These are phyloP conservation scores for Pogonocichla stellata DNA, from an alignment of 2,113 vertebrate species.

Conservation along the genomic window DNA sequence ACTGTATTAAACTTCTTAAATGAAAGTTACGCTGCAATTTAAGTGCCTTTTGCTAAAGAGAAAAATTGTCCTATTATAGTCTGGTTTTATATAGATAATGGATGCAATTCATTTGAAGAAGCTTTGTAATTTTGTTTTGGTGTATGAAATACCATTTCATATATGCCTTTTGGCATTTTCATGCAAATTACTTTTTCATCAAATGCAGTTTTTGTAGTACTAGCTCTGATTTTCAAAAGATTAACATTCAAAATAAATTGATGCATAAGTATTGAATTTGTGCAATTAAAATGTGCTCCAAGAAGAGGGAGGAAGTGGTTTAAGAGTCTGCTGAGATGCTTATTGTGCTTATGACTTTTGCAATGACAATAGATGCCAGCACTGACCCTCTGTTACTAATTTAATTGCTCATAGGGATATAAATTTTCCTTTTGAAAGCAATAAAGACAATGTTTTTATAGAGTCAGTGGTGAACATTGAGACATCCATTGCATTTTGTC, in stretches of 20 bases:
- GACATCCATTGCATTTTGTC: neutral
- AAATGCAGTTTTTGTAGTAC: neutral
- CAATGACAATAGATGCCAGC: slow-evolving; percentile 7
- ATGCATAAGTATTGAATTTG: slow-evolving; percentile 27
- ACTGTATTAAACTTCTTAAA: neutral
- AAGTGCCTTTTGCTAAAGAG: neutral
- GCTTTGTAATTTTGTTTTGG: slow-evolving; percentile 37
- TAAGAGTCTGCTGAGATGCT: neutral
- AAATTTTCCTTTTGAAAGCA: slow-evolving; percentile 9
- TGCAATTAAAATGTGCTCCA: slow-evolving; percentile 23
- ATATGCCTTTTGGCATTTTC: slow-evolving; percentile 32
- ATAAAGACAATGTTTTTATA: slow-evolving; percentile 1
- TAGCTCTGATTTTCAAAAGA: slow-evolving; percentile 31
- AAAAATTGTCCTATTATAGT: neutral
- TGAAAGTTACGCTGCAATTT: neutral
- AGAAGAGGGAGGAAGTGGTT: slow-evolving; percentile 9
- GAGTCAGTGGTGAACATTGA: neutral
- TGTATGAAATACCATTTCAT: slow-evolving; percentile 24
- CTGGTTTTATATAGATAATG: slow-evolving; percentile 31
- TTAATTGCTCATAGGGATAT: neutral
- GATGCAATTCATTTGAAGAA: slow-evolving; percentile 20
- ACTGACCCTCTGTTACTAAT: slow-evolving; percentile 30
- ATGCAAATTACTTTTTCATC: slow-evolving; percentile 51
- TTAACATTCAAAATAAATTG: slow-evolving; percentile 14
- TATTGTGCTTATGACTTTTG: neutral